These are phyloP conservation scores for Elegia similella DNA, from an alignment of 2,888 invertebrate species.

Conservation along the genomic window DNA sequence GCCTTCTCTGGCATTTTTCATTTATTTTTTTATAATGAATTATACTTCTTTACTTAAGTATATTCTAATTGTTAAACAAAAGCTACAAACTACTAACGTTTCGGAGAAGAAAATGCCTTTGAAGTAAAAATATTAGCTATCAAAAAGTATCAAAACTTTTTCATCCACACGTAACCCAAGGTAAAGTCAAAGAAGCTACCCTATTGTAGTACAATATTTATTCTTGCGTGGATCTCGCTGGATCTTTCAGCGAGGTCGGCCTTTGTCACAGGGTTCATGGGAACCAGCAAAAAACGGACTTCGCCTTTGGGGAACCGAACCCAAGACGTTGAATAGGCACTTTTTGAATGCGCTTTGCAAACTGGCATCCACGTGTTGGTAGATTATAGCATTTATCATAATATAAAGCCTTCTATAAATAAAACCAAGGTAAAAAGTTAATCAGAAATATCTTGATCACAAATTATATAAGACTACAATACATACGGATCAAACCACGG, in stretches of 20 bases:
- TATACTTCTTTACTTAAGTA: too few species aligned
- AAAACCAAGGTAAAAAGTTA: slow-evolving; percentile 5
- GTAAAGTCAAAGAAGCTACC: slow-evolving; percentile 77
- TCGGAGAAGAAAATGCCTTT: too few species aligned
- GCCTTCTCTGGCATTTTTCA: too few species aligned
- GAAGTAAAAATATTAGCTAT: too few species aligned
- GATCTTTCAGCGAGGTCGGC: slow-evolving; percentile 76
- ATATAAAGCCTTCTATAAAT: slow-evolving; percentile 33
- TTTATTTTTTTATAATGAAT: too few species aligned
- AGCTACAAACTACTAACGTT: too few species aligned
- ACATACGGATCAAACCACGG: too few species aligned
- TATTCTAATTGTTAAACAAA: too few species aligned
- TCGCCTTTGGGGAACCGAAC: slow-evolving; percentile 61
- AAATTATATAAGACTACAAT: too few species aligned
- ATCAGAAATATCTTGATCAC: neutral
- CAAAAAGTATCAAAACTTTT: slow-evolving; percentile 54
- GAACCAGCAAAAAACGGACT: slow-evolving; percentile 76
- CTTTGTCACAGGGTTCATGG: slow-evolving; percentile 78
- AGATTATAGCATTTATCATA: slow-evolving; percentile 38
- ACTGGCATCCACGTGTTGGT: slow-evolving; percentile 69
- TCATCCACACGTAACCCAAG: slow-evolving; percentile 34
- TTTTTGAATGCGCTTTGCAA: slow-evolving; percentile 62
- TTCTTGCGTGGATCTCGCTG: slow-evolving; percentile 75
- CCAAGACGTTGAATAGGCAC: slow-evolving; percentile 73
- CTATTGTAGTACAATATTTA: slow-evolving; percentile 78